A percentile compares a stretch with the other conserved stretches of the same genome.
Evolutionary conservation across 2,888 invertebrate genomes (phyloP).

Genomic region (Dryobotodes eremita): DNA sequence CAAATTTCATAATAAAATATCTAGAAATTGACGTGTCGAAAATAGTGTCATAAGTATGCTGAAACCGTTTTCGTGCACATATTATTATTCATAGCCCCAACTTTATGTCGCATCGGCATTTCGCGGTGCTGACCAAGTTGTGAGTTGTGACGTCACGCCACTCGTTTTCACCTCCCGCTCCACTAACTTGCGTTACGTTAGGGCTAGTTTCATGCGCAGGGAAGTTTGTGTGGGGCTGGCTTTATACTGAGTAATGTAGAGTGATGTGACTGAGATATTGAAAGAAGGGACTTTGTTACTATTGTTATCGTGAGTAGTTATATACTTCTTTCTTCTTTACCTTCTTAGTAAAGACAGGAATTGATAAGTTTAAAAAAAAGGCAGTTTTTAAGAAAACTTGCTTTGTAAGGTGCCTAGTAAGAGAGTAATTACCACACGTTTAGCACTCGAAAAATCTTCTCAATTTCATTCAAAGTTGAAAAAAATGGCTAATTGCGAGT

Average conservation of each 20-base stretch:
- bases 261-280: conserved; percentile 6
- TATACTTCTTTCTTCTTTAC: too few relatives aligned
- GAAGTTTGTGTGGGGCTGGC: conserved; percentile 18
- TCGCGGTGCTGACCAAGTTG: conserved; percentile 25
- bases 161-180: conserved; percentile 38
- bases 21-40: not conserved
- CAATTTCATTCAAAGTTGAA: too few relatives aligned
- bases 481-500: too few relatives aligned
- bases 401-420: not conserved
- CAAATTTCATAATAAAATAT: not conserved
- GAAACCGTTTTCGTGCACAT: not conserved
- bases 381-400: not conserved
- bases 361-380: too few relatives aligned
- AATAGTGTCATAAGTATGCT: not conserved
- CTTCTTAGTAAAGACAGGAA: not conserved
- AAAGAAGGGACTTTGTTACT: not conserved
- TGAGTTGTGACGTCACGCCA: conserved; percentile 41
- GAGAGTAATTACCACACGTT: too few relatives aligned
- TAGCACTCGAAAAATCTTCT: too few relatives aligned
- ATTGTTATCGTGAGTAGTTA: not conserved
- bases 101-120: conserved; percentile 5
- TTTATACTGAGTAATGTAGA: not conserved
- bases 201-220: conserved; percentile 22
- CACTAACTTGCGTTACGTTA: not conserved
- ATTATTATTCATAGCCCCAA: conserved; percentile 8